Evolutionary conservation across 2,797 vertebrate species (phyloP), one percentile per base, ranked within the genome.

Genomic region (Lepilemur septentrionalis): DNA sequence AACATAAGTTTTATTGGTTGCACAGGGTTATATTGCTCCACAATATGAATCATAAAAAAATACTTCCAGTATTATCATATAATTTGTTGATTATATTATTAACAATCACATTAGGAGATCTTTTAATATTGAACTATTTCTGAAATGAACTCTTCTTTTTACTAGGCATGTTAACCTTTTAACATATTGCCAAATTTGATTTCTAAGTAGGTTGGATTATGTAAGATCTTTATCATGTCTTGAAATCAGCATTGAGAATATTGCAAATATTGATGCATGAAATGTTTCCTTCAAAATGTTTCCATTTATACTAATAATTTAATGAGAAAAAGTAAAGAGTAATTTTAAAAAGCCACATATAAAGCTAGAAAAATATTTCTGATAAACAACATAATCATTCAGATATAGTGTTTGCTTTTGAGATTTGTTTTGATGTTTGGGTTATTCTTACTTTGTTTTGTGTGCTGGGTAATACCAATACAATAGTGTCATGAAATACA

Each of bases 241-340:
- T 92, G 17, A 88, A 94, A 72, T 76, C 63, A 52, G 30, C 69
- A 78, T 22, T 70, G 52, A 91, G 69, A 69, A 61, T 61, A 59
- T 10, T 69, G 35, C 0, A 83, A 10, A 61, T 28, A 69, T 23
- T 95, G 82, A 76, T 82, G 52, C 22, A 23, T 83, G n/a, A 78
- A 78, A 92, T 46, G 4, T n/a, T 50, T 38, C 30, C 83, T 91
- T 87, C 41, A 48, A 90, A 83, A 92, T 12, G 38, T 65, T 84
- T 72, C 38, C 65, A 79, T 57, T 83, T 92, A 84, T 57, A 92
- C 17, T 59, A 83, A 57, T 57, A 96, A 86, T 81, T 91, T 17
- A 69, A 59, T 52, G 18, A 50, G 61, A 73, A 88, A 67, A 83
- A 38, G 11, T 20, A 25, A 89, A 76, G 43, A 61, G 7, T 46